Percentiles rank a stretch among this genome's conserved stretches.
Evolutionary conservation across 2,113 vertebrate genomes (phyloP).

Genomic region (Spilogale gracilis): DNA sequence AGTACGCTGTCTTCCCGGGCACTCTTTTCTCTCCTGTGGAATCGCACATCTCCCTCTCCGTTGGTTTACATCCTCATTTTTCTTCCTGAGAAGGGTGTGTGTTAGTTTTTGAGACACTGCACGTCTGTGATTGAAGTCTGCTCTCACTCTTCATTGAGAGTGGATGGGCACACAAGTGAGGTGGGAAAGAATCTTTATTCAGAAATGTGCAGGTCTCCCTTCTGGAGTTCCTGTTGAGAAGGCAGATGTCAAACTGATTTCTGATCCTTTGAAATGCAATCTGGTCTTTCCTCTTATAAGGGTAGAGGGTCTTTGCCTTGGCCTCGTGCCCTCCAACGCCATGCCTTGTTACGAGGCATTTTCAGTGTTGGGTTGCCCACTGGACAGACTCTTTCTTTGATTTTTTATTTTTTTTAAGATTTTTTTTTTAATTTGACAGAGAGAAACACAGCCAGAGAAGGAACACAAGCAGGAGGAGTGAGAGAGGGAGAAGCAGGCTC

Average conservation of each 20-base stretch:
- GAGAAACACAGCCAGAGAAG: too few species aligned
- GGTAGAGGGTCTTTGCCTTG: too few species aligned
- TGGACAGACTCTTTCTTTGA: too few species aligned
- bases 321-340: too few species aligned
- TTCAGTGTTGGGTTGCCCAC: neutral
- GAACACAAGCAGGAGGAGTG: too few species aligned
- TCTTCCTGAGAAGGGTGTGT: neutral
- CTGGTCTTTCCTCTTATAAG: neutral
- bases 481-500: too few species aligned
- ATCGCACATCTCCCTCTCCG: neutral
- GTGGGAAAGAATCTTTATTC: neutral
- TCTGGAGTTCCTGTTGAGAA: neutral
- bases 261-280: neutral
- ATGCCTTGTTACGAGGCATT: too few species aligned
- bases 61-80: neutral
- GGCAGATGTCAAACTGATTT: neutral
- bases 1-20: fast-evolving
- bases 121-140: neutral
- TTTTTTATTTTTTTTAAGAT: too few species aligned
- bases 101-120: neutral
- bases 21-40: neutral
- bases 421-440: too few species aligned
- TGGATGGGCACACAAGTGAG: too few species aligned
- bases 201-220: neutral
- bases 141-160: neutral